Evolutionary conservation across 2,888 invertebrate genomes (phyloP).

Genomic region (Hedya salicella): DNA sequence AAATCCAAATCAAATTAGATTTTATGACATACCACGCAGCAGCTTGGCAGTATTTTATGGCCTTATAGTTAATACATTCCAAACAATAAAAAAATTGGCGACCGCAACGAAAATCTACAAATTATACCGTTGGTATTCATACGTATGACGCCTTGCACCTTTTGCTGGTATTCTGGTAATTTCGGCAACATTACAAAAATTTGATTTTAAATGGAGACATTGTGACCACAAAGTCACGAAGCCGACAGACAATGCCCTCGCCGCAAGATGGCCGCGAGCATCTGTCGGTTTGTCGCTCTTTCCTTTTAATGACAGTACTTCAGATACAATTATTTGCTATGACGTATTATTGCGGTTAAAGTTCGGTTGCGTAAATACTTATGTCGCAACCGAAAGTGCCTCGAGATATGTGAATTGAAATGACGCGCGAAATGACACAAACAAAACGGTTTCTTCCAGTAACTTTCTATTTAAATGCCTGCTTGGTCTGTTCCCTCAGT

Average conservation of each 20-base stretch:
- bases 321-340: conserved; percentile 75
- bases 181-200: conserved; percentile 69
- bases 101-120: conserved; percentile 19
- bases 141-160: conserved; percentile 60
- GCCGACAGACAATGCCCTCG: conserved; percentile 67
- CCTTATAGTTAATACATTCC: neutral
- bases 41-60: too few relatives aligned
- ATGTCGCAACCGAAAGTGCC: conserved; percentile 58
- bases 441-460: conserved; percentile 18
- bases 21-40: too few relatives aligned
- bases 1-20: too few relatives aligned
- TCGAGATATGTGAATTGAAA: conserved; percentile 62
- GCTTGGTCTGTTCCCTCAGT: conserved; percentile 6
- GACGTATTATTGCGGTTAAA: conserved; percentile 74
- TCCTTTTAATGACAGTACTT: conserved; percentile 72
- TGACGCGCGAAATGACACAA: conserved; percentile 23
- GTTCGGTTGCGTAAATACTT: conserved; percentile 69
- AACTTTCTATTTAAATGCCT: conserved; percentile 15
- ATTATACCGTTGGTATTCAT: conserved; percentile 53
- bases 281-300: conserved; percentile 83
- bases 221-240: conserved; percentile 79
- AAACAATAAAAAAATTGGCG: neutral
- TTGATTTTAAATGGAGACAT: conserved; percentile 80
- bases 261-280: conserved; percentile 82
- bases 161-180: conserved; percentile 63